These are phyloP conservation scores for Pristis pectinata DNA, from an alignment of 2,797 vertebrate genomes.

Conservation along the genomic window DNA sequence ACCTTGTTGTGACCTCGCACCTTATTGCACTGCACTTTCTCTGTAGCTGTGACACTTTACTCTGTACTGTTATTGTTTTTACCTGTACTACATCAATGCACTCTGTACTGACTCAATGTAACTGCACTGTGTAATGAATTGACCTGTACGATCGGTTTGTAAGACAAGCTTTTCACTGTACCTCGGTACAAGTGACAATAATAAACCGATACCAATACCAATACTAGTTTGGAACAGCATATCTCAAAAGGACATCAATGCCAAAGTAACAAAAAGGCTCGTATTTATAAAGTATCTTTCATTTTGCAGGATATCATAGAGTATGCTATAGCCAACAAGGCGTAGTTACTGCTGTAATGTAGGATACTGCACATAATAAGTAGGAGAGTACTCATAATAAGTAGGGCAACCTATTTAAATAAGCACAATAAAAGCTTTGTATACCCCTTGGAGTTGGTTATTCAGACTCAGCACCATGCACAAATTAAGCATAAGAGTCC, in stretches of 20 bases:
- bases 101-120: no score
- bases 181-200: no score
- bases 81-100: no score
- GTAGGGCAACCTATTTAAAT: slow-evolving; percentile 8
- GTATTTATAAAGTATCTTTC: neutral
- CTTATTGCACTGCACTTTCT: no score
- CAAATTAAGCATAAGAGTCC: neutral
- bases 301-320: neutral
- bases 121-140: no score
- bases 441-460: neutral
- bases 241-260: neutral
- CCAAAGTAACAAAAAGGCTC: neutral
- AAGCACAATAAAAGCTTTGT: neutral
- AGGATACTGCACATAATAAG: neutral
- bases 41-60: no score
- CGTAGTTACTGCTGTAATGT: neutral
- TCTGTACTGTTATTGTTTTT: no score
- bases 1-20: no score
- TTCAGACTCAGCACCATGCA: neutral
- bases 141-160: no score
- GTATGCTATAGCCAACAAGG: neutral
- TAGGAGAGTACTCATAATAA: neutral
- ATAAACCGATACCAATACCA: no score
- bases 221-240: no score
- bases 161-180: no score